Conservation (phyloP, 2,113 vertebrate species). For the Burhinus bistriatus region DNA sequence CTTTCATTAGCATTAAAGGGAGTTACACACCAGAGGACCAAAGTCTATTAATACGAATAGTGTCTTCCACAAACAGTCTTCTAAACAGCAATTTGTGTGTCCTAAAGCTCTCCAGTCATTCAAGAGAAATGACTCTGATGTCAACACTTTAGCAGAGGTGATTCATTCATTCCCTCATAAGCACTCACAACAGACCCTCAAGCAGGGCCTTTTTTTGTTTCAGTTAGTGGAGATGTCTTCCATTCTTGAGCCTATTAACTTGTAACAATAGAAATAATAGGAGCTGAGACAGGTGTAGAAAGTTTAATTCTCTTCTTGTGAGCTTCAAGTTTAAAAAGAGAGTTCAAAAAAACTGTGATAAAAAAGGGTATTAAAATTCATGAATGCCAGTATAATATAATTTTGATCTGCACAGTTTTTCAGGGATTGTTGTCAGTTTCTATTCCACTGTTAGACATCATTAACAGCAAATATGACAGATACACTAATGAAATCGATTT, state of each 20-base stretch:
- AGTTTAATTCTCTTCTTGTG: slow-evolving; percentile 15
- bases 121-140: not conserved
- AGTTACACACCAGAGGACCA: not conserved
- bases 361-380: slow-evolving; percentile 53
- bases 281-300: slow-evolving; percentile 11
- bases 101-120: slow-evolving; percentile 35
- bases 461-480: slow-evolving; percentile 61
- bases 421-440: slow-evolving; percentile 57
- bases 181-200: slow-evolving; percentile 4
- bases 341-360: slow-evolving; percentile 10
- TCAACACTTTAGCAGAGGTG: not conserved
- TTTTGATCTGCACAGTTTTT: slow-evolving; percentile 42
- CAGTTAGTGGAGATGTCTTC: slow-evolving; percentile 26
- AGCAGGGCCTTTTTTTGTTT: slow-evolving; percentile 6
- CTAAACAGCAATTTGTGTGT: slow-evolving; percentile 21
- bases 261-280: slow-evolving; percentile 30
- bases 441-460: slow-evolving; percentile 37
- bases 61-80: not conserved
- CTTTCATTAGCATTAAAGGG: slow-evolving; percentile 11
- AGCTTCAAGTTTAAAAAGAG: slow-evolving; percentile 46
- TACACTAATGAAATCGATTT: slow-evolving; percentile 65
- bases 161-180: not conserved
- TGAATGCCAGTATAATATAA: slow-evolving; percentile 22
- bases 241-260: slow-evolving; percentile 8
- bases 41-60: not conserved